Percentiles rank a stretch among this genome's conserved stretches.
phyloP scores from a whole-genome alignment of 2,888 invertebrate genomes.

The Homarus gammarus region DNA sequence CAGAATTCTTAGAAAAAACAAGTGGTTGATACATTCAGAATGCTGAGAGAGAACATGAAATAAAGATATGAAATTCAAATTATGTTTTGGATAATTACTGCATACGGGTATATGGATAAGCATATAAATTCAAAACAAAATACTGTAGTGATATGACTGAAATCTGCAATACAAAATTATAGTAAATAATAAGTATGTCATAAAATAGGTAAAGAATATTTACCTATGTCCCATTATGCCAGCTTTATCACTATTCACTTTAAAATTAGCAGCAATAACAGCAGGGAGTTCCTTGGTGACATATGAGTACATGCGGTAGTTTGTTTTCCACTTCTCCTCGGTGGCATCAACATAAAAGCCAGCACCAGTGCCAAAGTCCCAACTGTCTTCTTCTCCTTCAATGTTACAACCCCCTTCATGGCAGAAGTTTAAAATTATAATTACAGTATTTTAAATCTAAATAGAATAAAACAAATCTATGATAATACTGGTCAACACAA shows the following conservation, averaged over 20 bases:
- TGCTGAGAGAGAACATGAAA: no score
- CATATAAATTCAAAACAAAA: no score
- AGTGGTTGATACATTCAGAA: no score
- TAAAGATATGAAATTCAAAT: no score
- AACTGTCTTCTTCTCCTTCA: constrained; percentile 93
- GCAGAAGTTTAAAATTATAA: not conserved
- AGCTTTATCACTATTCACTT: constrained; percentile 80
- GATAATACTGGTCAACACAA: not conserved
- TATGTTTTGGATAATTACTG: no score
- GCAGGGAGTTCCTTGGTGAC: constrained; percentile 91
- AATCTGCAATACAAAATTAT: no score
- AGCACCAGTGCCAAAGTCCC: constrained; percentile 97
- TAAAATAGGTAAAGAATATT: no score
- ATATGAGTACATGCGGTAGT: constrained; percentile 97
- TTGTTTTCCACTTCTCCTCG: constrained; percentile 92
- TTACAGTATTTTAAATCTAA: not conserved
- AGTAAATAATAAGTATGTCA: no score
- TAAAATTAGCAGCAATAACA: constrained; percentile 88
- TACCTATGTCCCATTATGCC: constrained; percentile 81
- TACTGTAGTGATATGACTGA: no score
- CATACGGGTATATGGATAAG: no score
- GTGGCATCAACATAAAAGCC: constrained; percentile 97
- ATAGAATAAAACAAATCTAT: not conserved
- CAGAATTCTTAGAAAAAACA: no score
- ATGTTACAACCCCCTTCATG: constrained; percentile 87